Evolutionary conservation across 2,113 vertebrate genomes (phyloP), one percentile per base, ranked within the genome.

Genomic region (Labeo rohita): DNA sequence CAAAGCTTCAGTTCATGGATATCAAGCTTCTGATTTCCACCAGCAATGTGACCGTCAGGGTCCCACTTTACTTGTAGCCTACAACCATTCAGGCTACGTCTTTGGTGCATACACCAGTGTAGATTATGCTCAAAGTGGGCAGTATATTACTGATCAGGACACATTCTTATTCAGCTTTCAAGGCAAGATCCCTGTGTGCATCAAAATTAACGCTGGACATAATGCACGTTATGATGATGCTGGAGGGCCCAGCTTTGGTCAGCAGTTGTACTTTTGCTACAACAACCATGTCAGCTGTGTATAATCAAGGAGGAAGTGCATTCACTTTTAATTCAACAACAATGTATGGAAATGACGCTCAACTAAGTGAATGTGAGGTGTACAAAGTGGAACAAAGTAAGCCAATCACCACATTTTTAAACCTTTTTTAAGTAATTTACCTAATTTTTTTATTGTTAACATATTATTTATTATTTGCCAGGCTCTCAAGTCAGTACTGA

Each of bases 1-100:
- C 85, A 92, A 94, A 56, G 93, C 92, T 81, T 91, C 83, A 13
- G 47, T 92, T 39, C 90, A 94, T 0, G 85, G 93, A 15, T 94
- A 91, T 85, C 68, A 43, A 0, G 9, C 39, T 0, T 28, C 18
- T 3, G 87, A 73, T n/a, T 95, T 95, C 81, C 92, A 93, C 74
- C 73, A 89, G 56, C 56, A 2, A 47, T 94, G 94, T 89, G 90
- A 92, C 89, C 63, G 0, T 21, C 81, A 12, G 72, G n/a, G 88
- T 18, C 92, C 92, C 39, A 94, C 93, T 3, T 36, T 95, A 63
- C 91, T 91, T n/a, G 92, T 94, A 76, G 92, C 91, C 18, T 94
- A 92, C 34, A 95, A 93, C 65, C 0, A 61, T 9, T 83, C 90
- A 0, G 92, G 93, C 3, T 89, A 49, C 66, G 85, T 93, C 70